Base-by-base conservation (phyloP, 2,113 vertebrate species). In the Phaethornis superciliosus region DNA sequence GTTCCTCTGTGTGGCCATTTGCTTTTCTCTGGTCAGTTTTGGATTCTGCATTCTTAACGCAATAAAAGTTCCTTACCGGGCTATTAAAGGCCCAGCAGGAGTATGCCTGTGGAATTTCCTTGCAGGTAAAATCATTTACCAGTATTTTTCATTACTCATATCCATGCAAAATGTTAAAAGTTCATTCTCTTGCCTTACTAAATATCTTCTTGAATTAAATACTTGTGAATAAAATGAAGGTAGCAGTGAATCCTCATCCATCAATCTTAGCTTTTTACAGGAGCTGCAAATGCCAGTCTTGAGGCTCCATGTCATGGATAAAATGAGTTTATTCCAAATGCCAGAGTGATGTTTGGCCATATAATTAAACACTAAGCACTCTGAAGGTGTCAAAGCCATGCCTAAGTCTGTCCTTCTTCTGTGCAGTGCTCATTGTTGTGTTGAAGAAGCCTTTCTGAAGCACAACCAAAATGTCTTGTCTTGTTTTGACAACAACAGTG, bases 101-200 rank as follows among this genome's bases (percentile, higher is more conserved):
- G 97, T 99, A 55, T 99, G 99, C 90, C 96, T 99, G n/a, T 99
- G 99, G 99, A 99, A 99, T 87, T 76, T 98, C 64, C 98, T 99
- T 49, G 98, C 98, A 98, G 98, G 98, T 99, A 97, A 97, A 92
- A 87, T 56, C 1, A 88, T 75, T 77, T 87, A 68, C 27, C 17
- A 70, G 24, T 90, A 62, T 51, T 88, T 85, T 89, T 81, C 47
- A 85, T 14, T 24, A 58, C 27, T 55, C 40, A 51, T 27, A 64
- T 30, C 63, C 27, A 42, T 40, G 54, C 15, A 63, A 70, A 81
- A 78, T n/a, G 1, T 56, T 67, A 30, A 22, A 83, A 52, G 40
- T 42, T 69, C 10, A 9, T 79, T 80, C 37, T 82, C 30, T 70
- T 89, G 33, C 47, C 42, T 83, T 70, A 47, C 42, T 69, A 62